Evolutionary conservation across 2,797 vertebrate genomes (phyloP), one percentile per base, ranked within the genome.

Genomic region (Enoplosus armatus): DNA sequence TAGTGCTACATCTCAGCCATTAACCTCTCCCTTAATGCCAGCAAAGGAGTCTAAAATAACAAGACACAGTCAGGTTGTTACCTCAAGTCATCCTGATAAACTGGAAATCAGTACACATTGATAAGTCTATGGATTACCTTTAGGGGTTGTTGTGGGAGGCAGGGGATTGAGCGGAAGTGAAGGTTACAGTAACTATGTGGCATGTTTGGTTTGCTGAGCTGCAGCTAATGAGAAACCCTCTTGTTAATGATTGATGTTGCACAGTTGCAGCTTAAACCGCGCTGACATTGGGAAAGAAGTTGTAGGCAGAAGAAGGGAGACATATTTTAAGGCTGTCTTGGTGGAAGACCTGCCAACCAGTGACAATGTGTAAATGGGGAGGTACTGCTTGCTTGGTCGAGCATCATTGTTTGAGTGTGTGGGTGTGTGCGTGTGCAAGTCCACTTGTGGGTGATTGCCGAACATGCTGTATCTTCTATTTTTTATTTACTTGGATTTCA

Each of bases 51-150:
- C 31, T 20, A 24, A 54, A 33, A 72, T 43, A 33, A 80, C 27
- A 33, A 60, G 43, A 67, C 15, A 20, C 50, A 45, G 64, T 31
- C 43, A 26, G 66, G 35, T 37, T 53, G 62, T 72, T 85, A 53
- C 54, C 66, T 45, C 58, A 72, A 60, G 79, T 79, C 72, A 82
- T 69, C 53, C 47, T 16, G 31, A 82, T 76, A 61, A 79, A 81
- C 71, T 59, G 59, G 51, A 63, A 77, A 65, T 79, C 63, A 35
- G 69, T 53, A 8, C 24, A 6, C 8, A 63, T 69, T 37, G 73
- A 77, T 67, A 45, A 53, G 47, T 3, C 5, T 24, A 78, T 83
- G 54, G 81, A 83, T 86, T 65, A 69, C 54, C 60, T 55, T 51
- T 68, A 31, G 54, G 39, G 37, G 48, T 53, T 9, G 35, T 41